A percentile compares a stretch with the other conserved stretches of the same genome.
Evolutionary conservation across 2,888 invertebrate genomes (phyloP).

Genomic region (Acanthosepion lycidas): DNA sequence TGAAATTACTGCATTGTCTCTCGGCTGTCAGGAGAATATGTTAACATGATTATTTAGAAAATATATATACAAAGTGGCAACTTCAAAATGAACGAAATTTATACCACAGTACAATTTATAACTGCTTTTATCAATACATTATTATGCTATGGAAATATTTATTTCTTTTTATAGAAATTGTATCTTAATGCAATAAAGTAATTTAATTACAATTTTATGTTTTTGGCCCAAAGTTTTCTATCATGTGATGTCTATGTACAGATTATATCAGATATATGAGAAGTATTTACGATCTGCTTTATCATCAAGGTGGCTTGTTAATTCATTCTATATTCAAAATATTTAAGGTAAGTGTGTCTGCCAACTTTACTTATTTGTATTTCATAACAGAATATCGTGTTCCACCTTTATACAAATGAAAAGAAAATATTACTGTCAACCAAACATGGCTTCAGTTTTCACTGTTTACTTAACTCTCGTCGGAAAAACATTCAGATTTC

Average conservation of each 20-base stretch:
- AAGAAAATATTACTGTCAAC: neutral
- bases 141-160: neutral
- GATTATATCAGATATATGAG: too few species aligned
- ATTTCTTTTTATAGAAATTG: neutral
- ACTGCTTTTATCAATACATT: neutral
- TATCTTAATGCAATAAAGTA: neutral
- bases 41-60: neutral
- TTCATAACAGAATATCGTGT: neutral
- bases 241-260: neutral
- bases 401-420: neutral
- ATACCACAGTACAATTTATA: neutral
- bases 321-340: neutral
- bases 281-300: neutral
- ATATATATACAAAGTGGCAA: neutral
- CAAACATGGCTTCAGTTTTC: neutral
- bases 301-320: neutral
- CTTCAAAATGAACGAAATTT: neutral
- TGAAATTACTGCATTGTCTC: constrained; percentile 18
- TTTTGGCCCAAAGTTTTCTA: neutral
- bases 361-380: neutral
- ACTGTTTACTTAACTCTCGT: neutral
- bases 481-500: neutral
- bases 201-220: neutral
- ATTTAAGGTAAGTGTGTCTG: neutral
- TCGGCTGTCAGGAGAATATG: neutral